A percentile compares a stretch with the other conserved stretches of the same genome.
These are phyloP conservation scores for Oreortyx pictus DNA, from an alignment of 2,797 vertebrate genomes.

Conservation along the genomic window DNA sequence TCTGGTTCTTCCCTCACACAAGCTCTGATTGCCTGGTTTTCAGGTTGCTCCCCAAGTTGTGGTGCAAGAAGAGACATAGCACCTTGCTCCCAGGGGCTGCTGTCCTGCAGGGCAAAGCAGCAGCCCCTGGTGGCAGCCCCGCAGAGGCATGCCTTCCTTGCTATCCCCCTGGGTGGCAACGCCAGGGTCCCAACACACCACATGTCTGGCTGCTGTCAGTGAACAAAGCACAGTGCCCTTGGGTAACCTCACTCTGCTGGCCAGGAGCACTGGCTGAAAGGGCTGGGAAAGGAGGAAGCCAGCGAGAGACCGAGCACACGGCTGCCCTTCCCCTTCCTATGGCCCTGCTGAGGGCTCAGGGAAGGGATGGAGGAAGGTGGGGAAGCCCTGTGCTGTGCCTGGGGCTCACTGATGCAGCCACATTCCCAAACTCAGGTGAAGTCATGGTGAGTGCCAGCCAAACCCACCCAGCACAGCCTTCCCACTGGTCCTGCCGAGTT, in stretches of 20 bases:
- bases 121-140: not conserved
- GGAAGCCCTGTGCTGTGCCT: not conserved
- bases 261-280: not conserved
- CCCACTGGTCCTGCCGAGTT: not conserved
- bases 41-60: not conserved
- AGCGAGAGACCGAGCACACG: rapidly evolving
- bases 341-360: rapidly evolving
- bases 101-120: not conserved
- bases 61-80: not conserved
- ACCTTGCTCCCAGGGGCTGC: not conserved
- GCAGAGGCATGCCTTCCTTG: not conserved
- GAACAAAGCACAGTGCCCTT: conserved; percentile 24
- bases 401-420: not conserved
- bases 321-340: not conserved
- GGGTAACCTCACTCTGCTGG: not conserved
- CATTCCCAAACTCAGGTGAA: rapidly evolving
- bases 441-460: not conserved
- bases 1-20: not conserved
- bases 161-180: not conserved
- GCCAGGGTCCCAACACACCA: not conserved
- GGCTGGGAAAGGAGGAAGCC: not conserved
- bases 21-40: not conserved
- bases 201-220: not conserved
- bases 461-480: not conserved
- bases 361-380: not conserved